These are phyloP conservation scores for Phrynocephalus versicolor DNA, from an alignment of 2,113 vertebrate species.

Conservation along the genomic window DNA sequence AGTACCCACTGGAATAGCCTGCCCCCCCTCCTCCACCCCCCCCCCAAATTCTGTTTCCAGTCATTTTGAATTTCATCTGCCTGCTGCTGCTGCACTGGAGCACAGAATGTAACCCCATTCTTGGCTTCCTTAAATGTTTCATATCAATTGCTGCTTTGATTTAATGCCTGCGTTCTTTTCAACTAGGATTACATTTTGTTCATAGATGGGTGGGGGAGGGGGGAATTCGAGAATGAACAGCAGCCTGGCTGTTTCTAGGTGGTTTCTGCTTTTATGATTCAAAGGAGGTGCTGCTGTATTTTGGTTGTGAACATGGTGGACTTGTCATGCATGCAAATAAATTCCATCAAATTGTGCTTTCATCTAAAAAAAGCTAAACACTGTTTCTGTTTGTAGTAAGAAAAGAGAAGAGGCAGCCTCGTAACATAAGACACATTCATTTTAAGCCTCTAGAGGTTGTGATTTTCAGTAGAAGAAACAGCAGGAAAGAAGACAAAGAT, in stretches of 20 bases:
- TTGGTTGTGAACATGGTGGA: background rate
- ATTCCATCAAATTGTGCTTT: background rate
- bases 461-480: background rate
- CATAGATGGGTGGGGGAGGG: background rate
- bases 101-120: background rate
- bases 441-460: background rate
- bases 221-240: background rate
- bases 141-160: background rate
- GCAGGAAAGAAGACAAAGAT: background rate
- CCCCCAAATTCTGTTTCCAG: background rate
- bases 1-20: background rate
- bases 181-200: background rate
- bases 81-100: background rate
- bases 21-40: no score
- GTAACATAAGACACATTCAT: background rate
- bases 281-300: background rate
- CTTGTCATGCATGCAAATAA: background rate
- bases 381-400: background rate
- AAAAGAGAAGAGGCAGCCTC: background rate
- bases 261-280: background rate
- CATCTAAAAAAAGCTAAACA: background rate
- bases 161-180: background rate
- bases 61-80: background rate
- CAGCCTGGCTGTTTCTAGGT: accelerated
- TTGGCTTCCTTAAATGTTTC: background rate